Base-by-base conservation (phyloP, 2,888 invertebrate species). In the Cephus spinipes region DNA sequence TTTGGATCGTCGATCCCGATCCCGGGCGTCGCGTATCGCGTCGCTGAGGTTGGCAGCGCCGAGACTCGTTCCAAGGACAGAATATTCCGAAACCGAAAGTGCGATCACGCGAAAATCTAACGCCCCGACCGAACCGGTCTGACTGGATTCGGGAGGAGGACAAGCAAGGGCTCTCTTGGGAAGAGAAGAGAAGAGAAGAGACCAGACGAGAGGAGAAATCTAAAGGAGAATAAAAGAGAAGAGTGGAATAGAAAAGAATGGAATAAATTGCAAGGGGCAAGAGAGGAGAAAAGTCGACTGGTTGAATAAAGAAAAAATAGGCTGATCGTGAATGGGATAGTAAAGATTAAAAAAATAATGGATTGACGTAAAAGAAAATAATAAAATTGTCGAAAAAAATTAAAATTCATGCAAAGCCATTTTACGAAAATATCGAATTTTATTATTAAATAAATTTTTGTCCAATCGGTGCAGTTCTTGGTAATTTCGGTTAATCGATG, bases 91-190 rank as follows among this genome's bases (percentile, higher is more conserved):
- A 91, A 91, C 91, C 90, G 91, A 91, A 91, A 91, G 91, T 91
- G 91, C 91, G 91, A 91, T 90, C 91, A 91, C 90, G 91, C 91
- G 91, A 91, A 91, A 91, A 91, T 91, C 91, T 91, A 91, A 91
- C 91, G 90, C 90, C 91, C 87, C 89, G 87, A 23, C 86, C 89
- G 87, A 91, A 91, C 91, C 91, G 91, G 91, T 91, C 90, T 89
- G 89, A 91, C 91, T 88, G 91, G 91, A 91, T 91, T 89, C 88
- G 87, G 87, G 85, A 83, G 40, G 40, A 55, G 40, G 40, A 55
- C 40, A 55, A 55, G 40, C 40, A 55, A 55, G 40, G 40, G 40
- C 9, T 55, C 40, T 55, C 40, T 55, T 15, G 40, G 15, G 0
- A 55, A 55, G 40, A 55, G 40, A 55, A 55, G 40, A 40, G 40